Base-by-base conservation (phyloP, 2,113 vertebrate genomes). In the Syngnathus scovelli region DNA sequence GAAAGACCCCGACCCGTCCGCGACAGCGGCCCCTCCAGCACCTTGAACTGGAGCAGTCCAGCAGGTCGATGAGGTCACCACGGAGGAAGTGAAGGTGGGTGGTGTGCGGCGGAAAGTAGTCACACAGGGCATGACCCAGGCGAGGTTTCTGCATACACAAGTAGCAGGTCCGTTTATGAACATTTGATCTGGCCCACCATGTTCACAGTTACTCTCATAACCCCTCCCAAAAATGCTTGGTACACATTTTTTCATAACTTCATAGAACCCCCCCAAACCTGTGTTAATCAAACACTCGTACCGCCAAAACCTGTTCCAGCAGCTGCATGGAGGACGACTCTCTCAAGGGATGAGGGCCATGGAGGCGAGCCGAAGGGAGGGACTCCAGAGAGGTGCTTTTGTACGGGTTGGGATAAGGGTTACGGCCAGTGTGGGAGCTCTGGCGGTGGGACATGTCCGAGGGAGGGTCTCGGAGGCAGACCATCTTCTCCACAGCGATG, bases 11-110 rank as follows among this genome's bases (percentile, higher is more conserved):
- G 0, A 91, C 59, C 0, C 88, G 86, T 10, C 92, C 92, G 0
- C 80, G 87, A 23, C 92, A 87, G 76, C 83, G 91, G 7, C 95
- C 95, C 37, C 83, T 92, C 94, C 95, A 97, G 91, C 90, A 92
- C 79, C 85, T 74, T 0, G 92, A 83, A 51, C 93, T 86, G 0
- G 90, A 90, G 74, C 84, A 91, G 75, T 91, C 93, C 80, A 96
- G 85, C 36, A 96, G 90, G 79, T 96, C 92, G 0, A 95, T 92
- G 88, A 95, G 80, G 75, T 96, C 95, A 0, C 94, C 94, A 0
- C 88, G 90, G 66, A 84, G 74, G 89, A 98, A 94, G 69, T 89
- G 91, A 69, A 98, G 90, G 82, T 94, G 93, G 8, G 91, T 79
- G 0, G 84, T 10, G 0, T 93, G 89, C 0, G 81, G 85, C 11